Conservation (phyloP, 2,888 invertebrate genomes). For the Drosophila subsilvestris region DNA sequence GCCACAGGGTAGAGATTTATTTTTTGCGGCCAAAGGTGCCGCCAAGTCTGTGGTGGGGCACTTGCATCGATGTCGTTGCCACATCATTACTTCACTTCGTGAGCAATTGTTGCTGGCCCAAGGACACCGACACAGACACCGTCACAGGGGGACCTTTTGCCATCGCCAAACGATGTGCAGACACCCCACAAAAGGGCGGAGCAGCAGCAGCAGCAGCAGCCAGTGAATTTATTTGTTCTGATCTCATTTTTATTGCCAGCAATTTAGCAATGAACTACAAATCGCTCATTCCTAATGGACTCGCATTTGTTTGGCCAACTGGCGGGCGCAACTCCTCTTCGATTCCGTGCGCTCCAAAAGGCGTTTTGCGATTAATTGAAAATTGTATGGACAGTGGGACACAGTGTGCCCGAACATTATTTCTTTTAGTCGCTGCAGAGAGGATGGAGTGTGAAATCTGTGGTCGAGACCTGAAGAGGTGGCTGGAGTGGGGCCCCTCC, state of each 20-base stretch:
- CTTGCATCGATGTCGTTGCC: conserved; percentile 52
- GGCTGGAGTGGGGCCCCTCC: no score
- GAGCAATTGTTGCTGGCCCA: conserved; percentile 57
- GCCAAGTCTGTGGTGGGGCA: conserved; percentile 23
- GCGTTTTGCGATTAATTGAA: conserved; percentile 51
- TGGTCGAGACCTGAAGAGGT: no score
- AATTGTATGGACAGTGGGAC: conserved; percentile 9
- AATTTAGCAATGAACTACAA: conserved; percentile 66
- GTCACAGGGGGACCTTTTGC: conserved; percentile 7
- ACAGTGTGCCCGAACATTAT: not conserved
- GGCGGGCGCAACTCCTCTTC: conserved; percentile 7
- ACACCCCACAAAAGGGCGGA: conserved; percentile 33
- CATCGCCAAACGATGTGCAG: conserved; percentile 12
- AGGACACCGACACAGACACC: conserved; percentile 26
- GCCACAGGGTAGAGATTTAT: conserved; percentile 39
- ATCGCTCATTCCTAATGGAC: conserved; percentile 67
- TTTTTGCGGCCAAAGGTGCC: conserved; percentile 49
- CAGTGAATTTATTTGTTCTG: conserved; percentile 60
- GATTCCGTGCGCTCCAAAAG: no score
- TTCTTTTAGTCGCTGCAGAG: no score
- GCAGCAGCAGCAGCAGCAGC: no score
- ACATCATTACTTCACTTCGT: conserved; percentile 63
- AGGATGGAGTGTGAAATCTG: no score
- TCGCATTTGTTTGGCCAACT: conserved; percentile 56
- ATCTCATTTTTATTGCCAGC: conserved; percentile 63